Evolutionary conservation across 2,888 invertebrate species (phyloP), one percentile per base, ranked within the genome.

Genomic region (Drosophila phalerata): DNA sequence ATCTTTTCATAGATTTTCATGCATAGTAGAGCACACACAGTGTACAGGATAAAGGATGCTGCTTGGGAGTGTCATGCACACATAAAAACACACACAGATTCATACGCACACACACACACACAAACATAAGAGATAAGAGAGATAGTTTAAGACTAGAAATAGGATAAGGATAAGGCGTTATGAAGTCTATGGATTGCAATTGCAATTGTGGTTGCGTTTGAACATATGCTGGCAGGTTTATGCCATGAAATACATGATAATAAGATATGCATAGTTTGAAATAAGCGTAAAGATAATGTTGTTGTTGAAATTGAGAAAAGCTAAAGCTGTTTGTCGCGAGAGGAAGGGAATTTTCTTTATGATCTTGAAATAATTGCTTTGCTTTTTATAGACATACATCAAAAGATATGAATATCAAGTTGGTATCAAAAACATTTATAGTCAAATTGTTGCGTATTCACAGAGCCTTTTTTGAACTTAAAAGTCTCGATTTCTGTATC

Each of bases 371-470:
- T 15, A 53, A 53, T 19, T 19, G 28, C 17, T 28, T 30, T 30
- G 1, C 22, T 8, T 8, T 42, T 30, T 32, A n/a, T 32, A 32
- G 42, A 55, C 43, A 43, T 42, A 43, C 22, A 56, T 56, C 43
- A 56, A 56, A 43, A 43, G 38, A 53, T 40, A 28, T 52, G 22
- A 17, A 53, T 34, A 45, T 51, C 28, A 53, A 47, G 53, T 55
- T 19, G 60, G 8, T 73, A 55, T 62, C 49, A 72, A 77, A 69
- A 66, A 79, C 70, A 73, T 77, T 72, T 73, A 69, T 73, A 71
- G 53, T 72, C 60, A 70, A 71, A 76, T 56, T 69, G 32, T 67
- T 69, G 63, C 64, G 62, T 70, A 77, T 60, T 68, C 77, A 68
- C 63, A 66, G 69, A 73, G 74, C 67, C 70, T 60, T 73, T 77